Conservation (phyloP, 2,797 vertebrate species). For the Pipistrellus kuhlii region DNA sequence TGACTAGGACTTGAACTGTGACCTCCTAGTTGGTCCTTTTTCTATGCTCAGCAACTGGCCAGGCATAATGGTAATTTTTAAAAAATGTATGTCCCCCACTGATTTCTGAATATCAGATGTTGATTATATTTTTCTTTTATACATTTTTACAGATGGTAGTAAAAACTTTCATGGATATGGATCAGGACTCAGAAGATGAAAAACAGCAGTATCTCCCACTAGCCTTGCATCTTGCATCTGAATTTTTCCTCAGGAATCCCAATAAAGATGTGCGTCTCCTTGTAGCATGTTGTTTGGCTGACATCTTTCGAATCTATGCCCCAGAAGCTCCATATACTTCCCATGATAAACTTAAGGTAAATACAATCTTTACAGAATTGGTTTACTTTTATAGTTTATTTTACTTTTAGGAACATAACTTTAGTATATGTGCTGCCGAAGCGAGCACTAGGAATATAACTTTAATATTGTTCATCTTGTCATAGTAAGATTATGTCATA, state of each 20-base stretch:
- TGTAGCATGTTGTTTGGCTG: constrained; percentile 98
- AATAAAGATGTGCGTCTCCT: constrained; percentile 99
- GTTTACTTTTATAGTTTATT: constrained; percentile 54
- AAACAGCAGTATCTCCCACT: constrained; percentile 99
- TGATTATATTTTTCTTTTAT: constrained; percentile 57
- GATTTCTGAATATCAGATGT: background rate
- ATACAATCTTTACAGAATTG: background rate
- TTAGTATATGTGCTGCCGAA: background rate
- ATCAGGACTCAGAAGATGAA: constrained; percentile 99
- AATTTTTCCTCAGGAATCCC: constrained; percentile 99
- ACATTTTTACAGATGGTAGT: constrained; percentile 95
- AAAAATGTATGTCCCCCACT: background rate
- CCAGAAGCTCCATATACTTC: constrained; percentile 99
- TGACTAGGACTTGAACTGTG: too few relatives aligned
- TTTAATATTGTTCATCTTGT: constrained; percentile 55
- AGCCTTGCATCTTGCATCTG: constrained; percentile 98
- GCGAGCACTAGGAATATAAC: background rate
- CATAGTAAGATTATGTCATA: constrained; percentile 8
- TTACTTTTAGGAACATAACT: background rate
- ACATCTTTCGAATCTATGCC: constrained; percentile 99
- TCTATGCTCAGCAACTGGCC: too few relatives aligned
- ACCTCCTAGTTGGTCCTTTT: too few relatives aligned
- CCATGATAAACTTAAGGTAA: constrained; percentile 99
- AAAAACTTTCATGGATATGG: constrained; percentile 99
- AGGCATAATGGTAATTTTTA: background rate